Conservation (phyloP, 2,797 vertebrate species). For the Pangasius larnaudii region DNA sequence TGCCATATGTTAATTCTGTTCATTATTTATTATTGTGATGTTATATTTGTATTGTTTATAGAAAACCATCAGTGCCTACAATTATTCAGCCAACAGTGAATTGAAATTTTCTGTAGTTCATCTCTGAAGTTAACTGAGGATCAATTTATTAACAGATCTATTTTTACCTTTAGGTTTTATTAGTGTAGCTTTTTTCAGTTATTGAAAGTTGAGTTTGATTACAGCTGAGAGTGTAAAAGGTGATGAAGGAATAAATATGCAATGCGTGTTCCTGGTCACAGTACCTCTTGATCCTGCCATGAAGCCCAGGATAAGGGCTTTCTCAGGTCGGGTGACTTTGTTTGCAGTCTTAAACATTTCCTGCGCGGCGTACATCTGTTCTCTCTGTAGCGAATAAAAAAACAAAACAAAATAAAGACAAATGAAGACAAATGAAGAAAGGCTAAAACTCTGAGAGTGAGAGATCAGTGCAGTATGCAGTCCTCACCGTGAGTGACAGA, state of each 20-base stretch:
- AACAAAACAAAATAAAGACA: not conserved
- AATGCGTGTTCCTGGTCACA: no score
- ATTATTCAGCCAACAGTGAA: not conserved
- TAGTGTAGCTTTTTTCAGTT: not conserved
- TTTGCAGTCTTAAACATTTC: conserved; percentile 99
- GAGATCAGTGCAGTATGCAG: not conserved
- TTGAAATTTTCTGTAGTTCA: not conserved
- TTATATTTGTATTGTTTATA: not conserved
- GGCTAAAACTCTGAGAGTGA: not conserved
- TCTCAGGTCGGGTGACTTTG: conserved; percentile 97
- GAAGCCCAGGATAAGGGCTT: conserved; percentile 98
- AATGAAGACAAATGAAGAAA: not conserved
- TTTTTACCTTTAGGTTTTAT: not conserved
- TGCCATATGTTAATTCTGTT: not conserved
- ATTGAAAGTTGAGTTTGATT: not conserved
- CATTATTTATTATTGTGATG: not conserved
- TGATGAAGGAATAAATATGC: not conserved
- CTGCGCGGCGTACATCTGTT: conserved; percentile 96
- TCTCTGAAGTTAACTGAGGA: not conserved
- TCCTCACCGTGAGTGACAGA: conserved; percentile 89
- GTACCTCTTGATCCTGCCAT: conserved; percentile 98
- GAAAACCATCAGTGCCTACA: not conserved
- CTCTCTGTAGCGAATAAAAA: conserved; percentile 75
- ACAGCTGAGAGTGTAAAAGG: not conserved
- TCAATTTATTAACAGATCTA: not conserved